phyloP scores from a whole-genome alignment of 2,113 vertebrate genomes.

The Mystacornis crossleyi region DNA sequence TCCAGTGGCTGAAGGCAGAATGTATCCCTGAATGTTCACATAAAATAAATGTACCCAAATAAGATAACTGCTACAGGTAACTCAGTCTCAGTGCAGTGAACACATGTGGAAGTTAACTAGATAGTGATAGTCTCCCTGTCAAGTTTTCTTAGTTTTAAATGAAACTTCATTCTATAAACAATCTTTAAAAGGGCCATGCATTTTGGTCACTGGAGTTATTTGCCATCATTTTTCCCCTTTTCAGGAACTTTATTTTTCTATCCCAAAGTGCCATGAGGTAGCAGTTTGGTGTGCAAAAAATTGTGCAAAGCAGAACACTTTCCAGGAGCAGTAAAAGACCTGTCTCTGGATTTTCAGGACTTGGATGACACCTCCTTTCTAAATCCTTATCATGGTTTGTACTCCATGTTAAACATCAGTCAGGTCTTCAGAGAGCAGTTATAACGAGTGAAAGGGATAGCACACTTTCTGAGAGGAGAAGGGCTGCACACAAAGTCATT shows the following conservation, averaged over 20 bases:
- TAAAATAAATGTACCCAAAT: background rate
- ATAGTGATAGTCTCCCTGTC: background rate
- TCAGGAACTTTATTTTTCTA: background rate
- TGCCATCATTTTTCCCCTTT: background rate
- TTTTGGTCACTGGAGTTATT: background rate
- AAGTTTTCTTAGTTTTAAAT: background rate
- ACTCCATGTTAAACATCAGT: background rate
- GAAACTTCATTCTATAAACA: background rate
- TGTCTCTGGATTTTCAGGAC: background rate
- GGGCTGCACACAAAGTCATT: background rate
- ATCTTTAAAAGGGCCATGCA: background rate
- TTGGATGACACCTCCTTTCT: background rate
- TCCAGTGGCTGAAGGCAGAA: background rate
- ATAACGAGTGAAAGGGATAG: background rate
- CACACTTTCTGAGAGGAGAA: background rate
- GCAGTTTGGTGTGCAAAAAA: background rate
- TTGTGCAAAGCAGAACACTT: background rate
- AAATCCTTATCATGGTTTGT: background rate
- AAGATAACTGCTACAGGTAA: background rate
- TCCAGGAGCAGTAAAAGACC: background rate
- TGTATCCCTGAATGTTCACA: background rate
- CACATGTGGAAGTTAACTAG: background rate
- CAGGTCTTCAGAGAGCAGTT: background rate
- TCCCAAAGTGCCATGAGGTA: background rate
- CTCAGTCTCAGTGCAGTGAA: background rate